These are phyloP conservation scores for Octonoba sinensis DNA, from an alignment of 2,888 invertebrate species.

Conservation along the genomic window DNA sequence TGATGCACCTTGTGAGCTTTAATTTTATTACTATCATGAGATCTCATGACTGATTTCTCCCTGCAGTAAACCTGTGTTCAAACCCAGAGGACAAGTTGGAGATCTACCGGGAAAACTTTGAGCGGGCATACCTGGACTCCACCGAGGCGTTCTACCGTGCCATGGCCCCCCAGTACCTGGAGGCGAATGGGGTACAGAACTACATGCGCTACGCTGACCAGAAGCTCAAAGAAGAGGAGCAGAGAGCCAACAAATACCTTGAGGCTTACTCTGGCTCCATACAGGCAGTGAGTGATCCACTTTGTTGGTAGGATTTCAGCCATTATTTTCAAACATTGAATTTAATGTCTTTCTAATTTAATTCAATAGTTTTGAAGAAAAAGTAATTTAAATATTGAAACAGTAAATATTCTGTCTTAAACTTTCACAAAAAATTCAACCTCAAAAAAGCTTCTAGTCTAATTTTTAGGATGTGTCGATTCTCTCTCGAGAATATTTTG, in stretches of 20 bases:
- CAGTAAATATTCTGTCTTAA: background rate
- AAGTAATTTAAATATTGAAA: no score
- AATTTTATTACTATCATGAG: background rate
- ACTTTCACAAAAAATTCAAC: no score
- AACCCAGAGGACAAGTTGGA: slow-evolving; percentile 92
- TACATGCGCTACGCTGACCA: slow-evolving; percentile 98
- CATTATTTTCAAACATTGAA: background rate
- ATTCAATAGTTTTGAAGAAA: no score
- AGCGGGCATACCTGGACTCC: slow-evolving; percentile 92
- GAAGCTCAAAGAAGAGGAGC: slow-evolving; percentile 94
- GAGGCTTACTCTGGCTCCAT: slow-evolving; percentile 88
- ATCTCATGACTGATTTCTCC: background rate
- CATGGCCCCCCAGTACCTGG: slow-evolving; percentile 91
- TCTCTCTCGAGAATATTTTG: no score
- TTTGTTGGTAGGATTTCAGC: background rate
- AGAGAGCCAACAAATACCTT: slow-evolving; percentile 90
- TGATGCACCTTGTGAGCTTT: background rate
- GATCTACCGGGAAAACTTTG: slow-evolving; percentile 96
- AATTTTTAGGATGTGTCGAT: no score
- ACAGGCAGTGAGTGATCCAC: slow-evolving; percentile 72
- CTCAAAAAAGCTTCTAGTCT: no score
- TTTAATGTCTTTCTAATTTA: background rate
- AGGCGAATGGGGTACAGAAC: slow-evolving; percentile 91
- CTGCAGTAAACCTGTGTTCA: slow-evolving; percentile 91
- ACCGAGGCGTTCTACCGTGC: slow-evolving; percentile 91